Conservation (phyloP, 2,888 invertebrate species). For the Callosobruchus maculatus region DNA sequence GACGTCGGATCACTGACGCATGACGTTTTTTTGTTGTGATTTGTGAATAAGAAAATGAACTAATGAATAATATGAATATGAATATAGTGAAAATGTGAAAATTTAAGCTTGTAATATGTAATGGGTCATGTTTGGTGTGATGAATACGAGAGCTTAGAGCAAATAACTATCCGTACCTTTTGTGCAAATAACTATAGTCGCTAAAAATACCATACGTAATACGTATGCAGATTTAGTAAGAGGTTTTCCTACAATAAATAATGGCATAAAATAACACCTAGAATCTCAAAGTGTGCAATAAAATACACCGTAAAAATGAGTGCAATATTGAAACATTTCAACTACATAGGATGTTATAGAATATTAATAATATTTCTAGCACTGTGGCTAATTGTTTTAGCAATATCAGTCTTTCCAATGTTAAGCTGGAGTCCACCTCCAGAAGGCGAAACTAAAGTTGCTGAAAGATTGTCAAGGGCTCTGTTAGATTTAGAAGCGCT, state of each 20-base stretch:
- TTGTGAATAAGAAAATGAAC: too few species aligned
- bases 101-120: too few species aligned
- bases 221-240: neutral
- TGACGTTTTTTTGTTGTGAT: too few species aligned
- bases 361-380: slow-evolving; percentile 59
- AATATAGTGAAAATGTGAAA: too few species aligned
- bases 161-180: too few species aligned
- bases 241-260: neutral
- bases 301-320: slow-evolving; percentile 30
- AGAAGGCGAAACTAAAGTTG: slow-evolving; percentile 55
- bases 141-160: too few species aligned
- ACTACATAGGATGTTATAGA: slow-evolving; percentile 59
- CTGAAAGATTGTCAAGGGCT: slow-evolving; percentile 70
- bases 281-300: neutral
- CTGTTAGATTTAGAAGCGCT: slow-evolving; percentile 73
- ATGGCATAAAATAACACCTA: neutral
- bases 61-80: too few species aligned
- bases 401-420: slow-evolving; percentile 68
- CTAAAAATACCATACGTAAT: neutral
- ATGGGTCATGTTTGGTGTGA: too few species aligned
- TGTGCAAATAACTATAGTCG: too few species aligned
- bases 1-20: too few species aligned
- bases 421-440: slow-evolving; percentile 50
- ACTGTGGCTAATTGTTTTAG: slow-evolving; percentile 70
- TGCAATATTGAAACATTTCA: slow-evolving; percentile 41